Conservation (phyloP, 2,113 vertebrate genomes). For the Myxocyprinus asiaticus region DNA sequence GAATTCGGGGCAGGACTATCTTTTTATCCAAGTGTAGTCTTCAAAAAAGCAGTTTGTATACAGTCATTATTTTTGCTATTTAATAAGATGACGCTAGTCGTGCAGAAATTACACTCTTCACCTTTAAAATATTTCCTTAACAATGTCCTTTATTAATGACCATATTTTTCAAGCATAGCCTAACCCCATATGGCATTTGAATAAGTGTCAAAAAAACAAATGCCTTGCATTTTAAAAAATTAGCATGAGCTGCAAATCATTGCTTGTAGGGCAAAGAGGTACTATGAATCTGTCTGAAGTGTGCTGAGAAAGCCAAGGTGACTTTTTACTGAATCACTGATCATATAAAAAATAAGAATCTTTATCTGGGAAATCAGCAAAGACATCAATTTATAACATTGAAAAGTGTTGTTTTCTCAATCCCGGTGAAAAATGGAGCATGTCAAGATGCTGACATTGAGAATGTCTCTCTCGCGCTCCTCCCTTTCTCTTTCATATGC, state of each 20-base stretch:
- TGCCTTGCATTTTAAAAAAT: slow-evolving; percentile 29
- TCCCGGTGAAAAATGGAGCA: slow-evolving; percentile 53
- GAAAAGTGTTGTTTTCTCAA: slow-evolving; percentile 53
- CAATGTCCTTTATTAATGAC: slow-evolving; percentile 46
- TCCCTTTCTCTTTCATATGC: slow-evolving; percentile 40
- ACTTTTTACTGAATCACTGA: slow-evolving; percentile 49
- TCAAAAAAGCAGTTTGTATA: too few relatives aligned
- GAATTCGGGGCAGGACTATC: too few relatives aligned
- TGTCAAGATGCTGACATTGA: slow-evolving; percentile 56
- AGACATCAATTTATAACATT: slow-evolving; percentile 50
- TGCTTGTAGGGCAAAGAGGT: slow-evolving; percentile 6
- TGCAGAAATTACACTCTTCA: too few relatives aligned
- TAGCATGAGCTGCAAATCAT: slow-evolving; percentile 16
- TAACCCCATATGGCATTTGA: slow-evolving; percentile 51
- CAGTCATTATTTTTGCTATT: too few relatives aligned
- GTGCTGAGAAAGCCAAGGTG: slow-evolving; percentile 51
- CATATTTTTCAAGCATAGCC: slow-evolving; percentile 38
- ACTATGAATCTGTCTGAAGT: slow-evolving; percentile 33
- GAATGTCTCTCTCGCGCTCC: slow-evolving; percentile 20
- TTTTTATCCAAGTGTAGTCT: too few relatives aligned
- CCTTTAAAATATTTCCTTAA: slow-evolving; percentile 26
- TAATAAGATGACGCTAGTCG: too few relatives aligned
- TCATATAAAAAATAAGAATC: slow-evolving; percentile 34
- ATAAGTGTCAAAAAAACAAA: slow-evolving; percentile 38
- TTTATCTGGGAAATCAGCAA: slow-evolving; percentile 53